Evolutionary conservation across 2,888 invertebrate species (phyloP).

Genomic region (Pogonocherus hispidulus): DNA sequence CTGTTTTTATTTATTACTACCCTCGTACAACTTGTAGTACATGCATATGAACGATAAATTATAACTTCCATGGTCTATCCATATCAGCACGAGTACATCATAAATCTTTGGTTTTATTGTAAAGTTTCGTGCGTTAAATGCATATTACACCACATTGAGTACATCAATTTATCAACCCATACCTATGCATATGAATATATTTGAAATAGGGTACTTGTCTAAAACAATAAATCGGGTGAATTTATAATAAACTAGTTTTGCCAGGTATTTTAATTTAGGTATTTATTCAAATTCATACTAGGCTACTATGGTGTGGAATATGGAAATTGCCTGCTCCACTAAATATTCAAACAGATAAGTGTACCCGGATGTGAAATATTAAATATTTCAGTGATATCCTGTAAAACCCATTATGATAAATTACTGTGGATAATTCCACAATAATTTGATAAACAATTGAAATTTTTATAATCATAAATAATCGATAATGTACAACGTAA

Average conservation of each 20-base stretch:
- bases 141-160: slow-evolving; percentile 32
- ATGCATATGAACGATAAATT: background rate
- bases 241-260: slow-evolving; percentile 28
- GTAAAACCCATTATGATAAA: background rate
- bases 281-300: slow-evolving; percentile 25
- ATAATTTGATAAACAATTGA: too few relatives aligned
- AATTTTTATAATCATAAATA: too few relatives aligned
- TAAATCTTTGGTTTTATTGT: slow-evolving; percentile 40
- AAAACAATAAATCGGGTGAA: slow-evolving; percentile 28
- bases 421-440: background rate
- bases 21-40: background rate
- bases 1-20: background rate
- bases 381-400: background rate
- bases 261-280: slow-evolving; percentile 30
- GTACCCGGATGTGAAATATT: background rate
- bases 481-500: too few relatives aligned
- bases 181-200: slow-evolving; percentile 24
- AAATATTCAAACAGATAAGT: background rate
- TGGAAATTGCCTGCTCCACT: slow-evolving; percentile 9
- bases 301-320: background rate
- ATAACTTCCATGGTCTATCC: background rate
- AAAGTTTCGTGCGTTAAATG: slow-evolving; percentile 41
- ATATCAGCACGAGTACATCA: slow-evolving; percentile 27
- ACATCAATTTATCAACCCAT: slow-evolving; percentile 21
- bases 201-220: slow-evolving; percentile 8